Evolutionary conservation across 2,113 vertebrate species (phyloP).

Genomic region (Corythoichthys intestinalis): DNA sequence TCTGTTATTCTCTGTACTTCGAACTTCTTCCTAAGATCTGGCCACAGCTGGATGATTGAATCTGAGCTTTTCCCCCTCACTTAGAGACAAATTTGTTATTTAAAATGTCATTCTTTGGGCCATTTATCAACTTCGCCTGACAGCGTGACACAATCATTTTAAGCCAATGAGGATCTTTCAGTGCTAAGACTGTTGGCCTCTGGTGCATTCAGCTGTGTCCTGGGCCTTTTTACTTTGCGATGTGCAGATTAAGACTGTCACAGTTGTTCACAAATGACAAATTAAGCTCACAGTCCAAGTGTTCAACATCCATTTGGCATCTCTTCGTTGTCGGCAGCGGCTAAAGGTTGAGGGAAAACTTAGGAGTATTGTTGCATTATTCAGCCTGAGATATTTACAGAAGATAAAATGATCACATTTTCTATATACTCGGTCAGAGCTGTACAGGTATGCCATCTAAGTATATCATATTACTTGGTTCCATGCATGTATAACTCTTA

Average conservation of each 20-base stretch:
- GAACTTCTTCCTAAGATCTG: slow-evolving; percentile 25
- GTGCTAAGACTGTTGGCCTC: slow-evolving; percentile 23
- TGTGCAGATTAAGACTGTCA: slow-evolving; percentile 13
- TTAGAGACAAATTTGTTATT: slow-evolving; percentile 34
- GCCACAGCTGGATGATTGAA: slow-evolving; percentile 31
- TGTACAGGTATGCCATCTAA: neutral
- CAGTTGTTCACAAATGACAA: slow-evolving; percentile 17
- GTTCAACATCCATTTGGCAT: neutral
- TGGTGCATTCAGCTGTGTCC: slow-evolving; percentile 17
- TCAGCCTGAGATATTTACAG: neutral
- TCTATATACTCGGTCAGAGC: neutral
- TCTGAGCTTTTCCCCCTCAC: neutral
- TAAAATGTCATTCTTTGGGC: slow-evolving; percentile 34
- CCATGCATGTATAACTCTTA: neutral
- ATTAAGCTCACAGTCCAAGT: slow-evolving; percentile 14
- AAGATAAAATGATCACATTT: neutral
- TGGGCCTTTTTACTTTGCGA: slow-evolving; percentile 17
- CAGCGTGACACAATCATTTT: slow-evolving; percentile 35
- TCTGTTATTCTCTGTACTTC: slow-evolving; percentile 27
- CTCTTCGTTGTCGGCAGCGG: neutral
- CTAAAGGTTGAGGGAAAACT: neutral
- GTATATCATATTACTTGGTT: neutral
- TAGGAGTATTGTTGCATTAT: neutral
- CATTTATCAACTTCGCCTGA: slow-evolving; percentile 39
- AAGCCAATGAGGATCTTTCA: slow-evolving; percentile 28